Evolutionary conservation across 2,797 vertebrate genomes (phyloP).

Genomic region (Sparus aurata): DNA sequence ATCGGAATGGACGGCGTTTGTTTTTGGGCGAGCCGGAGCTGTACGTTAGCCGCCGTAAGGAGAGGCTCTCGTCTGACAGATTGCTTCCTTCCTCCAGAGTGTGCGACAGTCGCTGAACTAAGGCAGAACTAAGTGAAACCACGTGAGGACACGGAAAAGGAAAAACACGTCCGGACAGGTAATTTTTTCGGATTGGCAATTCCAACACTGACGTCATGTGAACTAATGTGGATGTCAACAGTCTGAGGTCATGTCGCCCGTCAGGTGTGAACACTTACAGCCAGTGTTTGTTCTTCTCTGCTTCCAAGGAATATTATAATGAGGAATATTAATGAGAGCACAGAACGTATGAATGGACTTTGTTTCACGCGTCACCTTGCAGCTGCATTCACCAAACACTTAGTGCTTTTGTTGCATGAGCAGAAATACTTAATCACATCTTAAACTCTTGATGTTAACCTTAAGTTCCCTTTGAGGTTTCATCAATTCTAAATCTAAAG

Average conservation of each 20-base stretch:
- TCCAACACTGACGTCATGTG: conserved; percentile 30
- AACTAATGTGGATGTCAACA: background rate
- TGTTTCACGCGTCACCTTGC: background rate
- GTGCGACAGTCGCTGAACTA: conserved; percentile 19
- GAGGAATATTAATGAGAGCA: background rate
- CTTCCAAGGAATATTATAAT: background rate
- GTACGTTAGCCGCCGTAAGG: conserved; percentile 25
- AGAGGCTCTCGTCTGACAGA: conserved; percentile 44
- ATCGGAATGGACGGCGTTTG: conserved; percentile 36
- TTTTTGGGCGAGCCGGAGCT: conserved; percentile 35
- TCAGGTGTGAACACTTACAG: conserved; percentile 23
- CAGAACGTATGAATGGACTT: background rate
- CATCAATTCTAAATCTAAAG: too few relatives aligned
- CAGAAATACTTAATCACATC: too few relatives aligned
- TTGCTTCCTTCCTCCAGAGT: conserved; percentile 61
- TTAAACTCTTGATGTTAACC: too few relatives aligned
- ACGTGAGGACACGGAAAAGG: conserved; percentile 12
- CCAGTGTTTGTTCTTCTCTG: background rate
- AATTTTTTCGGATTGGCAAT: background rate
- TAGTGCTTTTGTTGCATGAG: background rate
- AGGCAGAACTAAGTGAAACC: conserved; percentile 7
- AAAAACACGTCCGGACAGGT: conserved; percentile 21
- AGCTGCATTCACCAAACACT: background rate
- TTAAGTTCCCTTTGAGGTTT: too few relatives aligned
- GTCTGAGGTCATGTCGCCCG: conserved; percentile 14